Evolutionary conservation across 2,888 invertebrate species (phyloP), one percentile per base, ranked within the genome.

Genomic region (Steinernema carpocapsae): DNA sequence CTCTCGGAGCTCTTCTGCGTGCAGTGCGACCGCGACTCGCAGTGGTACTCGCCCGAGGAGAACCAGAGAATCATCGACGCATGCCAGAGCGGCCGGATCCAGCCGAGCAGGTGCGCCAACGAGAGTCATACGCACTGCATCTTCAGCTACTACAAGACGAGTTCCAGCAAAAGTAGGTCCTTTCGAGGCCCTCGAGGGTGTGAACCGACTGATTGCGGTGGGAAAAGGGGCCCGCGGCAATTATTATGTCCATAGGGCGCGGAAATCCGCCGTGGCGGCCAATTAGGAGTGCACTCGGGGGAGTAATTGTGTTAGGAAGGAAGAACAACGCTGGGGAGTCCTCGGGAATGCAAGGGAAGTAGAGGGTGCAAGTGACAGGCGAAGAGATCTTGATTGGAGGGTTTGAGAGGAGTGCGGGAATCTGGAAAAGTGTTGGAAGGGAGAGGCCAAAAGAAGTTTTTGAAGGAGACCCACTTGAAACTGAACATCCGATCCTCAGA

Each of bases 121-220:
- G 10, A 75, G n/a, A 76, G 79, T 24, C 83, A 82, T 74, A 86
- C 86, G 2, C 86, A 86, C 75, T 86, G 86, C 71, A 82, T 86
- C 73, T 84, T 80, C 73, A 81, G 78, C 76, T 85, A 80, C 81
- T 85, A 81, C 78, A 76, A 78, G 70, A 75, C 79, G 56, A 74
- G 73, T 48, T 74, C 72, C 22, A n/a, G 19, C 48, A 10, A 32
- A 71, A 70, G 70, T 70, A 70, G 70, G 70, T 70, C 22, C 42
- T 10, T 19, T 17, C 51, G 19, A 26, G 56, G 6, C 26, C 56
- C 14, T 22, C 26, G 22, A 76, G 77, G 7, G 78, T 42, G n/a
- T n/a, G n/a, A n/a, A 17, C 7, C 59, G 59, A 29, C 7, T 29
- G 59, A 29, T 59, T 29, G 59, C 14, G 59, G 37, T 32, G 42